A percentile compares a stretch with the other conserved stretches of the same genome.
phyloP scores from a whole-genome alignment of 2,797 vertebrate genomes.

The Podargus strigoides region DNA sequence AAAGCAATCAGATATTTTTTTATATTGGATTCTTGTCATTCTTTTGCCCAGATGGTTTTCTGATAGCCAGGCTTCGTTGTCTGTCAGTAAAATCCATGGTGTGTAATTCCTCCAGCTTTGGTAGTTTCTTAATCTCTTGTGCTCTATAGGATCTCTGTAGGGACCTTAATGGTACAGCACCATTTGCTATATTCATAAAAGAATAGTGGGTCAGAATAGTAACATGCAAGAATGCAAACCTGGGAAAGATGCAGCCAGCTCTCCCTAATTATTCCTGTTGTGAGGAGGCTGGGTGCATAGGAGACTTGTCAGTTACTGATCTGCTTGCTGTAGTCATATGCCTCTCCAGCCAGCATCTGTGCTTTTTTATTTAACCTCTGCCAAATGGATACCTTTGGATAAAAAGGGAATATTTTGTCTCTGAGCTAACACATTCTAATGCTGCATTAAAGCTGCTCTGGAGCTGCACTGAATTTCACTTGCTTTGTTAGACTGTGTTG shows the following conservation, averaged over 20 bases:
- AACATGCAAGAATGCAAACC: not conserved
- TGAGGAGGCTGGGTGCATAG: slow-evolving; percentile 14
- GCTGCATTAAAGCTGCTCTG: slow-evolving; percentile 75
- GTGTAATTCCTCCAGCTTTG: slow-evolving; percentile 21
- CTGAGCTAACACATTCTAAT: slow-evolving; percentile 68
- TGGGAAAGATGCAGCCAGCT: slow-evolving; percentile 19
- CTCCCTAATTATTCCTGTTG: not conserved
- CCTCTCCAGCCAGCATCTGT: slow-evolving; percentile 74
- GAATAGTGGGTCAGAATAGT: not conserved
- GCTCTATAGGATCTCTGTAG: not conserved
- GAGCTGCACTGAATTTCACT: slow-evolving; percentile 72
- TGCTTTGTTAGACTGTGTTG: slow-evolving; percentile 64
- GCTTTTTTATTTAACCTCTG: slow-evolving; percentile 72
- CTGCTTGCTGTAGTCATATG: slow-evolving; percentile 73
- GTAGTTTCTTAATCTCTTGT: not conserved
- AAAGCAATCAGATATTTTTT: not conserved
- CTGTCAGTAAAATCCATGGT: slow-evolving; percentile 15
- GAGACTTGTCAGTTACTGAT: slow-evolving; percentile 58
- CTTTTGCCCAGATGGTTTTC: not conserved
- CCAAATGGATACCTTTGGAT: slow-evolving; percentile 72
- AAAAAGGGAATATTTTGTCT: slow-evolving; percentile 69
- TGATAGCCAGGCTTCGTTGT: not conserved
- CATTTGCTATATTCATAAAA: not conserved
- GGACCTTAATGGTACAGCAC: not conserved
- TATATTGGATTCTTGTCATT: not conserved